These are phyloP conservation scores for Drosophila biarmipes DNA, from an alignment of 1,140 invertebrate species.

Conservation along the genomic window DNA sequence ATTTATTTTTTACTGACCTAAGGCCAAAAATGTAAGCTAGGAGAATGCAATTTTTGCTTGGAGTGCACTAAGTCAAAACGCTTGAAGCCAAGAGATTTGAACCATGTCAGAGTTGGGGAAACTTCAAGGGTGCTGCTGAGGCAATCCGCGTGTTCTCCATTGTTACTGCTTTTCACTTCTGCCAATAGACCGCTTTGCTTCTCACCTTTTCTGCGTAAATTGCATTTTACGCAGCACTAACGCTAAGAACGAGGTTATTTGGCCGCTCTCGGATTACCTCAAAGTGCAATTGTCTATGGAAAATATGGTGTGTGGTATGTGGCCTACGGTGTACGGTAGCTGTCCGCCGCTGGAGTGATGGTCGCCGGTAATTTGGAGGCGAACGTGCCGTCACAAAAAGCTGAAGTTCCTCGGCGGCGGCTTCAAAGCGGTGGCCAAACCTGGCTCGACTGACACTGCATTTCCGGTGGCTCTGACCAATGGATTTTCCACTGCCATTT, in stretches of 20 bases:
- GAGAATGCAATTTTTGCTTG: neutral
- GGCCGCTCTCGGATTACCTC: conserved; percentile 27
- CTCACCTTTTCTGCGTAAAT: conserved; percentile 58
- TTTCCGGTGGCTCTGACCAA: conserved; percentile 49
- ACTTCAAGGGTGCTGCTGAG: conserved; percentile 26
- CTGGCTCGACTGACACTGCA: conserved; percentile 60
- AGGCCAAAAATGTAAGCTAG: too few relatives aligned
- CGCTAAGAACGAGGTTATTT: conserved; percentile 64
- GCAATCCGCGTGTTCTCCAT: conserved; percentile 17
- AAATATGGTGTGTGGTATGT: conserved; percentile 11
- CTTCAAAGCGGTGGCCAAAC: conserved; percentile 53
- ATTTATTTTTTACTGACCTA: too few relatives aligned
- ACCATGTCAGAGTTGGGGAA: conserved; percentile 9
- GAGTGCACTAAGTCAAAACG: neutral
- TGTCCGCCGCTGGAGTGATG: conserved; percentile 42
- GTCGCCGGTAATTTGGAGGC: conserved; percentile 44
- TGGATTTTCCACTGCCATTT: neutral
- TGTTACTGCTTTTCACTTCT: conserved; percentile 33
- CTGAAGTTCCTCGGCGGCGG: conserved; percentile 25
- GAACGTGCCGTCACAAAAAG: conserved; percentile 61
- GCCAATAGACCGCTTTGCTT: conserved; percentile 37
- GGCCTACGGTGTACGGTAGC: conserved; percentile 19
- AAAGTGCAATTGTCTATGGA: conserved; percentile 69
- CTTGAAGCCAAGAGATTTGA: neutral
- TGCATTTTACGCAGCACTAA: conserved; percentile 64